These are phyloP conservation scores for Lepisosteus osseus DNA, from an alignment of 2,113 vertebrate genomes.

Conservation along the genomic window DNA sequence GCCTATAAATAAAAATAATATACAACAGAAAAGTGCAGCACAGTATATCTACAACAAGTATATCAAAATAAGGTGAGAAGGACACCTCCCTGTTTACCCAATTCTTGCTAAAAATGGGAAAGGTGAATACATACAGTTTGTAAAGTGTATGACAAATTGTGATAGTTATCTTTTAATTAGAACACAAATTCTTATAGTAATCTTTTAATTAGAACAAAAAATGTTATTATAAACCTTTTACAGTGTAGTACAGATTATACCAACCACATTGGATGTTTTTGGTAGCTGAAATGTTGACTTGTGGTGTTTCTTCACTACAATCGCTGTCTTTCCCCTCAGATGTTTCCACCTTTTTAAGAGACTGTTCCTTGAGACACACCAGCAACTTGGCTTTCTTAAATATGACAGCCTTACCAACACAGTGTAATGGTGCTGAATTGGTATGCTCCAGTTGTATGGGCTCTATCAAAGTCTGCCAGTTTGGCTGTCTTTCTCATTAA, in stretches of 20 bases:
- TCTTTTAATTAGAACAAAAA: neutral
- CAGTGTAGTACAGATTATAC: neutral
- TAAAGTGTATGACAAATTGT: too few relatives aligned
- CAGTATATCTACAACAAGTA: too few relatives aligned
- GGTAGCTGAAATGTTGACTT: too few relatives aligned
- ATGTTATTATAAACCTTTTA: neutral
- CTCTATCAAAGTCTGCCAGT: neutral
- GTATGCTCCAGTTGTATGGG: neutral
- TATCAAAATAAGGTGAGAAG: too few relatives aligned
- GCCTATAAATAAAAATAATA: too few relatives aligned
- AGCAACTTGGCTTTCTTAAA: neutral
- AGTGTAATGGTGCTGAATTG: neutral
- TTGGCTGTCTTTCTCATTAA: neutral
- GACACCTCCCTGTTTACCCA: too few relatives aligned
- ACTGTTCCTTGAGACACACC: neutral
- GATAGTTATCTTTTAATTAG: too few relatives aligned
- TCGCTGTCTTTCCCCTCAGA: neutral
- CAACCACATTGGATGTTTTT: neutral
- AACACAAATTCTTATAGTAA: too few relatives aligned
- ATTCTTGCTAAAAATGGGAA: too few relatives aligned
- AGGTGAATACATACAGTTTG: too few relatives aligned
- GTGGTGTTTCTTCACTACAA: neutral
- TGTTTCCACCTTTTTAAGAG: neutral
- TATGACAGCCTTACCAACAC: neutral
- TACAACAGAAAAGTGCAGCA: too few relatives aligned